Base-by-base conservation (phyloP, 2,888 invertebrate species). In the Blera fallax region DNA sequence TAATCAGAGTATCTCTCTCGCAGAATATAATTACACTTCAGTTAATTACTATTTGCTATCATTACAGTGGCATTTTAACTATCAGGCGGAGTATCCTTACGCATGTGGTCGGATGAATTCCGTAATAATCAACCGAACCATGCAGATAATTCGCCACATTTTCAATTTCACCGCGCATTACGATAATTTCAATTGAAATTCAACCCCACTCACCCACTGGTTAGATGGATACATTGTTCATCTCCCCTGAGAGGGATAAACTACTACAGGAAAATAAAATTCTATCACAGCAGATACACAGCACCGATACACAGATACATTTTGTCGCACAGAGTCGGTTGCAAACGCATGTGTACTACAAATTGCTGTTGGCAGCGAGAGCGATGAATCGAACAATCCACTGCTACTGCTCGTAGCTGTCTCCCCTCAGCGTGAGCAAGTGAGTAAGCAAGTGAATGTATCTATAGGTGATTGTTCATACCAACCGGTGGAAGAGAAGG, bases 111-210 rank as follows among this genome's bases (percentile, higher is more conserved):
- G 60, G 16, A 32, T 52, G 48, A 45, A 70, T 64, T 70, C 11
- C 52, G 60, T 24, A 27, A 58, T 70, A 80, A 80, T 80, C 65
- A 65, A 54, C 43, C 45, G 34, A 74, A 60, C 60, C 76, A 58
- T 72, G 70, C 54, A 56, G 73, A 73, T 73, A 83, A 76, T 85
- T 76, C 43, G 54, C 58, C 70, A 81, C 77, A 81, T 67, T 85
- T 85, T 85, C 85, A 85, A 85, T 85, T 74, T 76, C 65, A 85
- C 45, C 74, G 64, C 64, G 56, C 70, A 73, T 79, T 83, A 83
- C 62, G 64, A 80, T 80, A 58, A 85, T 80, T 85, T 80, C 84
- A 80, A 85, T 85, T 85, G 81, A 85, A 85, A 77, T 81, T 72
- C 56, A 77, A 29, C 50, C 52, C 60, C 62, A 16, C 43, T 21